Evolutionary conservation across 2,888 invertebrate species (phyloP), one percentile per base, ranked within the genome.

Genomic region (Myopa tessellatipennis): DNA sequence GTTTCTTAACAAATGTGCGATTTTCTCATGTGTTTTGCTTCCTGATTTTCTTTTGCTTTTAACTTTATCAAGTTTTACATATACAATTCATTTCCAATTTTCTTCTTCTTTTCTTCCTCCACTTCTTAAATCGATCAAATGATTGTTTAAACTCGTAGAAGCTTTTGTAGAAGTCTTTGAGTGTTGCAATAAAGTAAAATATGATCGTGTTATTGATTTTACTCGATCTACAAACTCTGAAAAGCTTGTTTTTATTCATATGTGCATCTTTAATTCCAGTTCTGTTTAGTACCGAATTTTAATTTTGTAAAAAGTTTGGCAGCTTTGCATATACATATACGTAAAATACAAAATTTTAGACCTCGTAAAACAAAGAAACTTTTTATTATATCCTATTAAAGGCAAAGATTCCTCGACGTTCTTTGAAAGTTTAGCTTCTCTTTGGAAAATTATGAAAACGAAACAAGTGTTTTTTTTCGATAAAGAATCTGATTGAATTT

Each of bases 181-280:
- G 63, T 75, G 74, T 78, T 79, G 58, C 68, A 75, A 79, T 73
- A 55, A 74, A 52, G 7, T 36, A 67, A 77, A 65, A 10, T 38
- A 10, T 38, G 65, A 34, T 38, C 34, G 8, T 36, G 16, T n/a
- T 26, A 8, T n/a, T 61, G 10, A n/a, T 65, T 65, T 65, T 65
- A 65, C 65, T 34, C 5, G 16, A 34, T 65, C 26, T 26, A 58
- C 58, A 12, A 6, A 16, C 5, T 61, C 18, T 61, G 16, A 36
- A 14, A 38, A 65, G 6, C 34, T 36, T 14, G 10, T 38, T 36
- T 38, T 65, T 10, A 10, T n/a, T 3, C 12, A 63, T 34, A 34
- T 65, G 3, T 12, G 26, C 36, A 26, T 65, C 38, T 40, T 55
- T 69, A 75, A 75, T 75, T 75, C 75, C 75, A 75, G 77, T 78